phyloP scores from a whole-genome alignment of 2,113 vertebrate species.

The Melanocharis versteri region DNA sequence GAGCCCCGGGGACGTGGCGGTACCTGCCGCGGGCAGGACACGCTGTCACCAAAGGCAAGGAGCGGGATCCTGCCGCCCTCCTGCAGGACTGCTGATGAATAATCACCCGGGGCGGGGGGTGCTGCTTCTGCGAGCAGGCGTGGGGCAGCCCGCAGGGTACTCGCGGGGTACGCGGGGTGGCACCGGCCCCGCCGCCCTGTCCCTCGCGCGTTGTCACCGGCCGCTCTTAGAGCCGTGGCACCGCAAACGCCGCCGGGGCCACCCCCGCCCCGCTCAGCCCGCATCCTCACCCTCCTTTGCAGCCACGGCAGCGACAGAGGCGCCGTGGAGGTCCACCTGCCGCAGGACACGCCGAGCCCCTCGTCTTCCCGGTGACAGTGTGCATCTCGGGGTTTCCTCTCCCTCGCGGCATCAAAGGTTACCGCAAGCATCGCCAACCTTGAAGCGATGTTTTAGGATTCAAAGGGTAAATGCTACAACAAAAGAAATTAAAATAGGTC shows the following conservation, averaged over 20 bases:
- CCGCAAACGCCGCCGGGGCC: no score
- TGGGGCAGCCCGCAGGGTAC: neutral
- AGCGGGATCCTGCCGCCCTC: neutral
- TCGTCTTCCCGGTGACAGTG: neutral
- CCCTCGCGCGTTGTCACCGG: neutral
- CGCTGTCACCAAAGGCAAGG: neutral
- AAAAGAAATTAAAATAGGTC: neutral
- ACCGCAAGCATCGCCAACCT: neutral
- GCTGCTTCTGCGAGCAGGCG: neutral
- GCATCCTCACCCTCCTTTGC: neutral
- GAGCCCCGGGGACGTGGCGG: neutral
- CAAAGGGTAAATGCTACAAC: neutral
- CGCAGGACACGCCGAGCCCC: neutral
- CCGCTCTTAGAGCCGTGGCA: neutral
- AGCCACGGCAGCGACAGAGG: neutral
- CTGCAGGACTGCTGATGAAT: neutral
- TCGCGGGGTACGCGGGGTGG: neutral
- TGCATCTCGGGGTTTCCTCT: neutral
- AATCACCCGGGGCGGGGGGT: neutral
- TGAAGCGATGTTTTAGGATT: neutral
- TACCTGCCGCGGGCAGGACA: neutral
- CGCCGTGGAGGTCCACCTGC: neutral
- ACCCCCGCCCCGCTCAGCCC: neutral
- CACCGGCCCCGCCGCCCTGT: neutral
- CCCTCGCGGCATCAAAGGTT: neutral